Evolutionary conservation across 2,797 vertebrate species (phyloP).

Genomic region (Clarias pachynema): DNA sequence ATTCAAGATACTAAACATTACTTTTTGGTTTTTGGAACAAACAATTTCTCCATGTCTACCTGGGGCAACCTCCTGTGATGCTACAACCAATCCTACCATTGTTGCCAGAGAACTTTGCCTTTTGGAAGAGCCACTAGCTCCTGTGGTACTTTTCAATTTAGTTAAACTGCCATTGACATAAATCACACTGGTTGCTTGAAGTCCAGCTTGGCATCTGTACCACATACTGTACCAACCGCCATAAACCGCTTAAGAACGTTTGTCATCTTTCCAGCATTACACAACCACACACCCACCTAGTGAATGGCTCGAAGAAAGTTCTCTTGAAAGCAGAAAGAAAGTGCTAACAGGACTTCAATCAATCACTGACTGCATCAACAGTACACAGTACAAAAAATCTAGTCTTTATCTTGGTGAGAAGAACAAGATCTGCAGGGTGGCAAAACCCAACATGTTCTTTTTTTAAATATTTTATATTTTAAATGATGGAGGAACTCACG

Average conservation of each 20-base stretch:
- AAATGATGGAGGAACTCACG: conserved; percentile 59
- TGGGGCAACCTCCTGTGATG: neutral
- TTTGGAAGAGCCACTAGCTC: neutral
- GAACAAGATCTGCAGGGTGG: neutral
- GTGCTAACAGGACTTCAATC: neutral
- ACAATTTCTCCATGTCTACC: neutral
- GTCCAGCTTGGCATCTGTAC: neutral
- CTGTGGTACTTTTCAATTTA: neutral
- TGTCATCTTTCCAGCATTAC: neutral
- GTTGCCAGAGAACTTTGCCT: neutral
- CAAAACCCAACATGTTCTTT: neutral
- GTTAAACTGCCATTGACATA: neutral
- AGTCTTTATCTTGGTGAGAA: neutral
- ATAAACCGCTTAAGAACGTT: neutral
- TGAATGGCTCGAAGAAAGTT: neutral
- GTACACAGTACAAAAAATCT: neutral
- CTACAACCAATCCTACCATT: neutral
- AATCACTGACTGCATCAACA: neutral
- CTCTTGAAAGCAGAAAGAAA: neutral
- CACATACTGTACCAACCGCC: neutral
- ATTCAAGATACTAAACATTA: neutral
- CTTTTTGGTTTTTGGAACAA: neutral
- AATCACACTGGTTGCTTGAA: neutral
- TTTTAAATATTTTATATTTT: too few relatives aligned
- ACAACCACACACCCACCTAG: neutral